Percentiles rank a stretch among this genome's conserved stretches.
These are phyloP conservation scores for Lasioglossum albipes DNA, from an alignment of 1,140 invertebrate species.

Conservation along the genomic window DNA sequence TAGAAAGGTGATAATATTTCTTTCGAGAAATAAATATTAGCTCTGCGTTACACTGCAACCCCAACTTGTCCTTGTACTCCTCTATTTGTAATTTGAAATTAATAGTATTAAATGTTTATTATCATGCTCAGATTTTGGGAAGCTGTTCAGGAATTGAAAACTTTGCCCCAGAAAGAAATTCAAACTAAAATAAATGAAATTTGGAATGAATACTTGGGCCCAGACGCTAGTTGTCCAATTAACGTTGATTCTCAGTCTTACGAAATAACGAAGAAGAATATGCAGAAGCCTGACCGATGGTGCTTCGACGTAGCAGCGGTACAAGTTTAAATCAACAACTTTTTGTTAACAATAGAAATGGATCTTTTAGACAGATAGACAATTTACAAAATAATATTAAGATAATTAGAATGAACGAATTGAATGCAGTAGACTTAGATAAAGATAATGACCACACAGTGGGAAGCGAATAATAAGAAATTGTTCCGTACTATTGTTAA, in stretches of 20 bases:
- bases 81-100: constrained; percentile 18
- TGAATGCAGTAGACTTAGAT: constrained; percentile 5
- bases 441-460: constrained; percentile 4
- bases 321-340: constrained; percentile 67
- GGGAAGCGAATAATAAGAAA: constrained; percentile 13
- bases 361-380: not conserved
- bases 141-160: constrained; percentile 95
- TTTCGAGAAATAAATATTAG: no score
- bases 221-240: constrained; percentile 96
- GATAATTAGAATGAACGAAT: not conserved
- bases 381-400: not conserved
- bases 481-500: constrained; percentile 40
- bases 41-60: no score
- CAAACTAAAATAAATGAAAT: constrained; percentile 93
- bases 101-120: constrained; percentile 31
- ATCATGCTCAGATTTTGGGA: constrained; percentile 92
- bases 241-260: constrained; percentile 97
- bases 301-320: constrained; percentile 98
- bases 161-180: constrained; percentile 91
- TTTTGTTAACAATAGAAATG: constrained; percentile 17
- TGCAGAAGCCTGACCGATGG: constrained; percentile 93
- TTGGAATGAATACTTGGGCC: constrained; percentile 96
- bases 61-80: no score
- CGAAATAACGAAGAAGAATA: constrained; percentile 89
- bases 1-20: no score